Evolutionary conservation across 2,888 invertebrate species (phyloP), one percentile per base, ranked within the genome.

Genomic region (Ferrisia virgata): DNA sequence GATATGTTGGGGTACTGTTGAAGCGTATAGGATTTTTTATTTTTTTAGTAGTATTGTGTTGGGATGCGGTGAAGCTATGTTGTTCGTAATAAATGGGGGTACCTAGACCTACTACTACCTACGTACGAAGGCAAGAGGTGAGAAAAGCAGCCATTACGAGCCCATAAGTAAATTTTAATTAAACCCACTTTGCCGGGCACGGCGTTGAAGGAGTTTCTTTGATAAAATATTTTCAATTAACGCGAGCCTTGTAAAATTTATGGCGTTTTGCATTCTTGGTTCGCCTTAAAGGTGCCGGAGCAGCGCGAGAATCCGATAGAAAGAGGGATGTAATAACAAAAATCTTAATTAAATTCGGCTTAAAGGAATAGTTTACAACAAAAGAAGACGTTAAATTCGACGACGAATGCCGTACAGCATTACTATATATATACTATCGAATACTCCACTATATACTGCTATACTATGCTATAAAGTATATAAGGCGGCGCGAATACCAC

Each of bases 281-380:
- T 82, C 82, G 82, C 72, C 69, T 72, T 28, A 6, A 43, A 69
- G 40, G 82, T 72, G 82, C 82, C 69, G 40, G 25, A 72, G 72
- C 80, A 33, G 72, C 80, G 28, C 72, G 40, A 64, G 82, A 69
- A 53, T 64, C 43, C 82, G 82, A 82, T 82, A 82, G 39, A 33
- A 40, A 82, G 43, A 43, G 82, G 82, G 47, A 43, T 31, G 72
- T 72, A 82, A 84, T 84, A 84, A 84, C 79, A 84, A 84, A 84
- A 84, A 84, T 84, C 84, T 84, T 84, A 84, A 84, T 84, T 84
- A 84, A 84, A 84, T 84, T 84, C 79, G 84, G 84, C 79, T 84
- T 84, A 84, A 84, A 84, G 84, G 84, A 84, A 84, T 84, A 84
- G 84, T 84, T 84, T 84, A 84, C 84, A 79, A 84, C 84, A 84